A percentile compares a stretch with the other conserved stretches of the same genome.
Evolutionary conservation across 1,140 invertebrate species (phyloP).

Genomic region (Batillaria attramentaria): DNA sequence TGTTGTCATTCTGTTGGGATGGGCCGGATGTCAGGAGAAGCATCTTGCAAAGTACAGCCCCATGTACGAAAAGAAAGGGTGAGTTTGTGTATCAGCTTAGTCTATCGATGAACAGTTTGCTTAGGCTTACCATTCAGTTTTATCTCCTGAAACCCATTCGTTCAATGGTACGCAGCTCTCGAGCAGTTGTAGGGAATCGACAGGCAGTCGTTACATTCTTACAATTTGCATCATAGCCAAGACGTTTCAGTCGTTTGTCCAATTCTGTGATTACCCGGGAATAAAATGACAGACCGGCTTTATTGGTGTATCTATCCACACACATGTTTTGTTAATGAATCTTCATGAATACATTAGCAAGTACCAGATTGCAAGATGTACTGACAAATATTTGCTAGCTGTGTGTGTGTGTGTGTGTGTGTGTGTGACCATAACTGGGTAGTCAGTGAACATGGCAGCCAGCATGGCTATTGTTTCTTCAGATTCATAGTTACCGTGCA

Average conservation of each 20-base stretch:
- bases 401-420: too few species aligned
- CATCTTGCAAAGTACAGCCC: slow-evolving; percentile 85
- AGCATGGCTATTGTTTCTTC: too few species aligned
- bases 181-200: not conserved
- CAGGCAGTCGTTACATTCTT: not conserved
- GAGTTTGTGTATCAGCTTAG: slow-evolving; percentile 50
- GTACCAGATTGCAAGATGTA: too few species aligned
- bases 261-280: not conserved
- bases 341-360: too few species aligned
- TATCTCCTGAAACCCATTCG: not conserved
- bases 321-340: too few species aligned
- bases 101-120: not conserved
- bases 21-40: slow-evolving; percentile 84
- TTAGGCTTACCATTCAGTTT: not conserved
- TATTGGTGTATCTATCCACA: too few species aligned
- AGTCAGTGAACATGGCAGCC: too few species aligned
- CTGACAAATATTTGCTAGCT: too few species aligned
- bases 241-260: not conserved
- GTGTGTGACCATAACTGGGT: too few species aligned
- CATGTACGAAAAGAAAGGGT: slow-evolving; percentile 84
- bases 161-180: not conserved
- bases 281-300: too few species aligned
- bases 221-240: too few species aligned
- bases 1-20: slow-evolving; percentile 83
- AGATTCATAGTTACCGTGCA: too few species aligned